Conservation (phyloP, 1,140 invertebrate species). For the Temnothorax longispinosus region DNA sequence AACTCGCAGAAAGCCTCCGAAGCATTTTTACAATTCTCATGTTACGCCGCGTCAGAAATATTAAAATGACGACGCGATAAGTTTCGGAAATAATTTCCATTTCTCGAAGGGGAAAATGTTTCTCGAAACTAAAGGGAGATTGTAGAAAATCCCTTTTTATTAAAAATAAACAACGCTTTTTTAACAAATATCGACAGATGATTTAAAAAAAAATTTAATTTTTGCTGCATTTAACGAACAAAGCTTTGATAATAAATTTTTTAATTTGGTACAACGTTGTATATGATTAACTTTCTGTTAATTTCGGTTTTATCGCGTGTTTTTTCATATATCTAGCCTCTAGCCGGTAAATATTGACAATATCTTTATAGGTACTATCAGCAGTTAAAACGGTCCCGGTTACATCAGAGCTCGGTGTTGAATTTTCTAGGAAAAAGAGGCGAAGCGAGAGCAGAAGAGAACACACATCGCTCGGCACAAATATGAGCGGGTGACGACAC, state of each 20-base stretch:
- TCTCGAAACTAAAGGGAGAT: neutral
- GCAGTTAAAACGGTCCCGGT: constrained; percentile 65
- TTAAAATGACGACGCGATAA: constrained; percentile 4
- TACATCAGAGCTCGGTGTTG: constrained; percentile 68
- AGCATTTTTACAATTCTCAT: neutral
- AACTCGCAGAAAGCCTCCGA: neutral
- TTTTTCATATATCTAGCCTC: neutral
- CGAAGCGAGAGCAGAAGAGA: constrained; percentile 24
- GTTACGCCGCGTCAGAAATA: neutral
- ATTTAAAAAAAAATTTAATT: neutral
- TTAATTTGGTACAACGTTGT: neutral
- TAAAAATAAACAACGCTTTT: neutral
- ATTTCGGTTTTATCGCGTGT: neutral
- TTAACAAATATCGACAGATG: neutral
- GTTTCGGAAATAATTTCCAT: constrained; percentile 3
- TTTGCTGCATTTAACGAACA: neutral
- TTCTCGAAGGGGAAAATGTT: neutral
- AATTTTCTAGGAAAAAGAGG: constrained; percentile 74
- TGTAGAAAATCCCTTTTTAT: neutral
- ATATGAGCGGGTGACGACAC: constrained; percentile 60
- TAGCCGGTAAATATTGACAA: constrained; percentile 21
- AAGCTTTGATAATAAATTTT: neutral
- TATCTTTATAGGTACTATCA: constrained; percentile 8
- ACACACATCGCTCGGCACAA: constrained; percentile 43
- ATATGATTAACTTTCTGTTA: neutral